These are phyloP conservation scores for Cephus pulcher DNA, from an alignment of 2,888 invertebrate species.

Conservation along the genomic window DNA sequence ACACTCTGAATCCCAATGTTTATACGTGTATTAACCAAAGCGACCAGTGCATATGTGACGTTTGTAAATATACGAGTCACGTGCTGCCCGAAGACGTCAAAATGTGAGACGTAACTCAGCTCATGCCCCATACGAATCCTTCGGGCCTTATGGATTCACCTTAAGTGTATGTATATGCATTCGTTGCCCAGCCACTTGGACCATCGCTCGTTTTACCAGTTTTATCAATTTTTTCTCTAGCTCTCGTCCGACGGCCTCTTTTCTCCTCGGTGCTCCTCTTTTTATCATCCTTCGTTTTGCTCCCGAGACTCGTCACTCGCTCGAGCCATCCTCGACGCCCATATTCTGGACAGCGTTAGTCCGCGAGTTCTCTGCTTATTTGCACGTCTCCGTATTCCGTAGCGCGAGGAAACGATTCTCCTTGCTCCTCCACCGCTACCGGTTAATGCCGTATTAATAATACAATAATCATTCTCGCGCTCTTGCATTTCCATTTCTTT, in stretches of 20 bases:
- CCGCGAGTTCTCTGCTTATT: neutral
- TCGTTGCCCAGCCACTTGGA: neutral
- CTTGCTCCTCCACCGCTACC: neutral
- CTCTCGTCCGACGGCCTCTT: neutral
- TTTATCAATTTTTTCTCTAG: neutral
- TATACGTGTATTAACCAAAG: slow-evolving; percentile 24
- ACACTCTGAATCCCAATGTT: neutral
- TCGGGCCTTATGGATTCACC: neutral
- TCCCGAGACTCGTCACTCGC: neutral
- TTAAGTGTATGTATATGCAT: neutral
- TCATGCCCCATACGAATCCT: neutral
- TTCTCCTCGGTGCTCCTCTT: neutral
- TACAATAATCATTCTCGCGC: neutral
- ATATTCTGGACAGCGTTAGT: neutral
- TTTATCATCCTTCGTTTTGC: neutral
- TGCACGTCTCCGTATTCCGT: neutral
- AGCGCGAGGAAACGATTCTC: neutral
- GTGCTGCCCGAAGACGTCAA: slow-evolving; percentile 58
- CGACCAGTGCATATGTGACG: slow-evolving; percentile 45
- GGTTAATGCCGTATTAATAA: neutral
- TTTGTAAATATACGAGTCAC: slow-evolving; percentile 63
- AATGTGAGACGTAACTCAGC: slow-evolving; percentile 45
- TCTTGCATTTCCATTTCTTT: neutral
- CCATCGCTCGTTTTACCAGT: neutral
- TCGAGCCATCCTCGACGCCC: neutral